Percentiles rank a stretch among this genome's conserved stretches.
Conservation (phyloP, 2,797 vertebrate species). For the Leucoraja ocellata region DNA sequence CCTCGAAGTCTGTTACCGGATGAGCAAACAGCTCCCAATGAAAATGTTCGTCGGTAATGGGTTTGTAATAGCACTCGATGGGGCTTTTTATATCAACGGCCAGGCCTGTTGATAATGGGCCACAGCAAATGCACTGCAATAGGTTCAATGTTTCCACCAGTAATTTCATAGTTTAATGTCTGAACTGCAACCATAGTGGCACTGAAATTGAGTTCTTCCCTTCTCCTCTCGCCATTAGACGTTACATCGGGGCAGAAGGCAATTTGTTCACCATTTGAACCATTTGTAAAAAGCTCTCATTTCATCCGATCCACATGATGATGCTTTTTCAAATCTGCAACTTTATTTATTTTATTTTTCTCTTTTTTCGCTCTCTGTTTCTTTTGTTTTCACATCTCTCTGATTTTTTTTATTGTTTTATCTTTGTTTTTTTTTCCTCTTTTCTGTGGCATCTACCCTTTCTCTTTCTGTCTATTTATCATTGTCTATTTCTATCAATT, state of each 20-base stretch:
- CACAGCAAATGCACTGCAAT: conserved; percentile 7
- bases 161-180: conserved; percentile 22
- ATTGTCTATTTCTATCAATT: too few species aligned
- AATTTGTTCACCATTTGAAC: background rate
- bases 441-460: too few species aligned
- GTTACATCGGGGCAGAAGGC: background rate
- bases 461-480: too few species aligned
- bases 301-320: background rate
- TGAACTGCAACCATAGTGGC: background rate
- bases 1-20: background rate
- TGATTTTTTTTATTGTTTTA: too few species aligned
- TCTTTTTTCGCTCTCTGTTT: background rate
- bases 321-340: background rate
- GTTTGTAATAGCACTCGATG: background rate
- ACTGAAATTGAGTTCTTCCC: background rate
- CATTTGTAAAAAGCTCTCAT: background rate
- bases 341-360: too few species aligned
- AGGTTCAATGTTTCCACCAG: background rate
- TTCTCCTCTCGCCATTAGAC: background rate
- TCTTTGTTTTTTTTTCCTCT: too few species aligned
- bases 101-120: conserved; percentile 28
- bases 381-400: too few species aligned
- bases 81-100: conserved; percentile 21
- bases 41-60: background rate
- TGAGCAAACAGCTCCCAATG: conserved; percentile 11